A percentile compares a stretch with the other conserved stretches of the same genome.
phyloP scores from a whole-genome alignment of 2,113 vertebrate genomes.

The Corythornis madagascariensis region DNA sequence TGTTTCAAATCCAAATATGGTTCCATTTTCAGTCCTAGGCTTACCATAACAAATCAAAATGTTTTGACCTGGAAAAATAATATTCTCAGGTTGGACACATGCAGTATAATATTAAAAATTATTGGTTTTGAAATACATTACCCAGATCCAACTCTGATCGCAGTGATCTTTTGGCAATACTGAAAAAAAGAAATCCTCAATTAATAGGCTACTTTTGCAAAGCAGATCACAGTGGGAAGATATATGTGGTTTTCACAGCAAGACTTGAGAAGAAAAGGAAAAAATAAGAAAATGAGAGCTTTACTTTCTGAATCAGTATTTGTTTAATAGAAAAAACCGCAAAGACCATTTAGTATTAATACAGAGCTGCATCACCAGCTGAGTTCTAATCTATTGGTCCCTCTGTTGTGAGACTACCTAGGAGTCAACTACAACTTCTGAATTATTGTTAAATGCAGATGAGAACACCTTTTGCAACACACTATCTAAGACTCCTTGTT shows the following conservation, averaged over 20 bases:
- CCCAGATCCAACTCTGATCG: constrained; percentile 32
- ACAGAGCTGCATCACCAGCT: background rate
- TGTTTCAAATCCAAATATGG: background rate
- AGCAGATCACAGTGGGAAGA: constrained; percentile 22
- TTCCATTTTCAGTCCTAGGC: background rate
- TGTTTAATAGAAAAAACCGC: background rate
- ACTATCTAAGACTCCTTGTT: background rate
- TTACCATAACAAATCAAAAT: background rate
- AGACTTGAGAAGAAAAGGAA: background rate
- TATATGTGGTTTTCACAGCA: background rate
- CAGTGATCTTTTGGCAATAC: constrained; percentile 68
- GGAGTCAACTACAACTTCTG: background rate
- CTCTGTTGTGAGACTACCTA: background rate
- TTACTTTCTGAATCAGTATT: constrained; percentile 16
- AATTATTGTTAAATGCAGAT: background rate
- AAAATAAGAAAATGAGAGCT: constrained; percentile 27
- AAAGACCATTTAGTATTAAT: background rate
- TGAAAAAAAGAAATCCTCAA: constrained; percentile 58
- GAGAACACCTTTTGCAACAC: background rate
- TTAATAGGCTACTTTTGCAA: constrained; percentile 55
- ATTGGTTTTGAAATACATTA: constrained; percentile 54
- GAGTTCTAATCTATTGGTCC: background rate
- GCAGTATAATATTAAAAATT: background rate
- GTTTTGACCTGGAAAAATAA: background rate
- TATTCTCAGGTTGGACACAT: background rate